Conservation (phyloP, 64 coral and sea anemone species). For the Platygyra sinensis region DNA sequence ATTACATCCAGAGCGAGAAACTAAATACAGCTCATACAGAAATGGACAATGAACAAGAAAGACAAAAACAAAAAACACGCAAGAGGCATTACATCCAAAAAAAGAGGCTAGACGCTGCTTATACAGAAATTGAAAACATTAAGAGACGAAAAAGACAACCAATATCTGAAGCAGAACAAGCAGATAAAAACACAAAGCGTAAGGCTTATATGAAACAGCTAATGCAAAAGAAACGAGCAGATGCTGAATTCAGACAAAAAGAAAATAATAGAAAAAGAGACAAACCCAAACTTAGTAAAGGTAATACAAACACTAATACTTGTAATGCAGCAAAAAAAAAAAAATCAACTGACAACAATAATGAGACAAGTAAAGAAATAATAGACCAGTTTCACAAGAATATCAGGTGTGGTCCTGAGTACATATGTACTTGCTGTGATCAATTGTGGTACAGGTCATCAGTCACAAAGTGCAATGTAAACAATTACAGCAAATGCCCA, state of each 20-base stretch:
- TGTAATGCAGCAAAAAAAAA: slow-evolving; percentile 38
- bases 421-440: slow-evolving; percentile 41
- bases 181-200: slow-evolving; percentile 45
- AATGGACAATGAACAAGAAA: slow-evolving; percentile 45
- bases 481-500: slow-evolving; percentile 35
- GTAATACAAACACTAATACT: slow-evolving; percentile 35
- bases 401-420: slow-evolving; percentile 23
- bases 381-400: slow-evolving; percentile 36
- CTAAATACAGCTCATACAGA: slow-evolving; percentile 42
- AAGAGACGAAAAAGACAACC: slow-evolving; percentile 31
- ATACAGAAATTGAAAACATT: slow-evolving; percentile 43
- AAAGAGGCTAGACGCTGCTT: slow-evolving; percentile 23
- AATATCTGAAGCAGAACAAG: neutral
- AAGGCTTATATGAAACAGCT: slow-evolving; percentile 47
- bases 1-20: slow-evolving; percentile 41
- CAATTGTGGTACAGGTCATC: slow-evolving; percentile 49
- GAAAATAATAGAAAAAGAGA: slow-evolving; percentile 43
- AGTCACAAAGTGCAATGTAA: slow-evolving; percentile 23
- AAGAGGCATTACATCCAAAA: slow-evolving; percentile 48
- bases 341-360: slow-evolving; percentile 37
- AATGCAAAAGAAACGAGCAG: slow-evolving; percentile 45
- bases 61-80: slow-evolving; percentile 52
- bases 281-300: slow-evolving; percentile 12
- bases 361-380: neutral
- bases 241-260: slow-evolving; percentile 22